Base-by-base conservation (phyloP, 2,888 invertebrate genomes). In the Mylabris sibirica region DNA sequence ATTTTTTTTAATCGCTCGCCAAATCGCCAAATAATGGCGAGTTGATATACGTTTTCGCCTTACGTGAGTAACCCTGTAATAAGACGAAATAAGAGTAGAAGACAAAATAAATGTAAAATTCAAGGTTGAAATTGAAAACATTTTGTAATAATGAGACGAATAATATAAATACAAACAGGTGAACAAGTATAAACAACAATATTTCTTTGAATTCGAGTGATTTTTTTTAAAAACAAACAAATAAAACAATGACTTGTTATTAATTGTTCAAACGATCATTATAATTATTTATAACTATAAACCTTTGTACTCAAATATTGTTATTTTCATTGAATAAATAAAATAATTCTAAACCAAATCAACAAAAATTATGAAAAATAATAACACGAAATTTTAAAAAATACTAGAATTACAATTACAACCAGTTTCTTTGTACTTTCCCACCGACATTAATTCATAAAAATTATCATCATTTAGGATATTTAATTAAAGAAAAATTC, bases 361-460 rank as follows among this genome's bases (percentile, higher is more conserved):
- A 30, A n/a, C n/a, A n/a, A n/a, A n/a, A 30, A 30, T 6, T 30
- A 30, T 30, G 26, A 6, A 5, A 30, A 30, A 30, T 30, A 30
- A 30, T 30, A 30, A 30, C 30, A 30, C 30, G 30, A 30, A 30
- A n/a, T n/a, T 30, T n/a, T 12, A 38, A 44, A n/a, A 8, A 35
- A 35, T 14, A 44, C 44, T 44, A 17, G 44, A 38, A 38, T 3
- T 38, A 44, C n/a, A 44, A 17, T 17, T 44, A 44, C 44, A 17
- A 44, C 44, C 44, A 44, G 44, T 44, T 38, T 14, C 38, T 14
- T 44, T 44, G 44, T 44, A 44, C 44, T 44, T 44, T 44, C 44
- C 44, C 44, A 41, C 41, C 41, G n/a, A 44, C 44, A 17, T 44
- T 44, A 44, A 44, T 4, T 41, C n/a, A 3, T 14, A 44, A 30